Evolutionary conservation across 2,797 vertebrate species (phyloP).

Genomic region (Holocentrus rufus): DNA sequence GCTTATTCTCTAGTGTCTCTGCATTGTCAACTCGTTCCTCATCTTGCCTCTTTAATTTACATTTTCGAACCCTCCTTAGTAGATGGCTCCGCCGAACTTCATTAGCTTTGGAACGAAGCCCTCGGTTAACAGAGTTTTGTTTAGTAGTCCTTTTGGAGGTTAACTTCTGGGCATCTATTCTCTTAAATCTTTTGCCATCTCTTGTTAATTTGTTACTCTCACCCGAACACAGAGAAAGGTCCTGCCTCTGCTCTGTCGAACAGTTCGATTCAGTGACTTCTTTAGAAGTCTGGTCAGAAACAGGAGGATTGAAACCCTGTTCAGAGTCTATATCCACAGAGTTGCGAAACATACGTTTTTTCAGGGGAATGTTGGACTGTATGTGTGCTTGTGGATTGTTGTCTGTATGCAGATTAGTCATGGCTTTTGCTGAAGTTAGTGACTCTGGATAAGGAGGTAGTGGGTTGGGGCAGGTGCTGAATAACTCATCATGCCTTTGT

Average conservation of each 20-base stretch:
- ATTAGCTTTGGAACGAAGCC: slow-evolving; percentile 61
- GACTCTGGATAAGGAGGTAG: slow-evolving; percentile 66
- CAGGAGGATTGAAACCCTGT: slow-evolving; percentile 54
- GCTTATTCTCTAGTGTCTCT: slow-evolving; percentile 3
- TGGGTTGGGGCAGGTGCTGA: slow-evolving; percentile 50
- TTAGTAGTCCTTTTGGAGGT: slow-evolving; percentile 44
- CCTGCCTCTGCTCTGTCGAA: slow-evolving; percentile 28
- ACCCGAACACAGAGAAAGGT: slow-evolving; percentile 5
- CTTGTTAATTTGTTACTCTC: slow-evolving; percentile 41
- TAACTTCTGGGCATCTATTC: slow-evolving; percentile 51
- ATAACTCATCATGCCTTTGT: slow-evolving; percentile 31
- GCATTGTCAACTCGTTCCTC: background rate
- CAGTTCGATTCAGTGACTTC: slow-evolving; percentile 36
- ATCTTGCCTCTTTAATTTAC: slow-evolving; percentile 51
- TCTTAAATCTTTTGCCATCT: slow-evolving; percentile 41
- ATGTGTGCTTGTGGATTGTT: slow-evolving; percentile 71
- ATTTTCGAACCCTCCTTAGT: slow-evolving; percentile 45
- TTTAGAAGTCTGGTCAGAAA: slow-evolving; percentile 48
- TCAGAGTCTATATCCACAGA: slow-evolving; percentile 76
- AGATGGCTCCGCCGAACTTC: slow-evolving; percentile 40
- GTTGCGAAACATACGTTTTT: slow-evolving; percentile 84
- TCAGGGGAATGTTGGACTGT: slow-evolving; percentile 85
- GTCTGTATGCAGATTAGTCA: slow-evolving; percentile 52
- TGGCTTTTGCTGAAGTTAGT: slow-evolving; percentile 51
- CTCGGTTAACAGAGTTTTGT: slow-evolving; percentile 42